Evolutionary conservation across 2,797 vertebrate genomes (phyloP).

Genomic region (Enteromius afrohamiltoni): DNA sequence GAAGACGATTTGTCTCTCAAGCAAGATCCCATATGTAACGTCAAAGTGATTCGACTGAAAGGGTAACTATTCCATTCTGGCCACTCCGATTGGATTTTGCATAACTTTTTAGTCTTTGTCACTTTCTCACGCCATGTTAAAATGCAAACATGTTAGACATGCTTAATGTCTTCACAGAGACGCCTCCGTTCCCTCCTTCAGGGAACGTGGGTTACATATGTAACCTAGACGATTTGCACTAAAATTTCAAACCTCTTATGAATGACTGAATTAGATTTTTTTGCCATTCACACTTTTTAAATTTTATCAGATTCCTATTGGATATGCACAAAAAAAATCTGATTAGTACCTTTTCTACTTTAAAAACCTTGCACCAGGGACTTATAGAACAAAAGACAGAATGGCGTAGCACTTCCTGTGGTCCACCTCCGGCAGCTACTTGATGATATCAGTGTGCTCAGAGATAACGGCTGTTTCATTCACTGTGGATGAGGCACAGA

Average conservation of each 20-base stretch:
- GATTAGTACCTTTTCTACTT: not conserved
- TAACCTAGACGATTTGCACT: not conserved
- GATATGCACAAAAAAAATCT: not conserved
- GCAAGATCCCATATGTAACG: too few species aligned
- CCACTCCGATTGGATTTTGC: too few species aligned
- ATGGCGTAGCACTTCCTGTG: constrained; percentile 3
- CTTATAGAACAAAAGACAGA: not conserved
- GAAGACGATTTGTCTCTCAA: too few species aligned
- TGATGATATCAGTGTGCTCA: not conserved
- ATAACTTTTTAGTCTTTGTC: too few species aligned
- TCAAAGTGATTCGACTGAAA: too few species aligned
- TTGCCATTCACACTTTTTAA: not conserved
- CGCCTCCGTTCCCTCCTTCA: too few species aligned
- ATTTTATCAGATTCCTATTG: not conserved
- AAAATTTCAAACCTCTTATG: not conserved
- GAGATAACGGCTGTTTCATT: not conserved
- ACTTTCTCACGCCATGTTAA: too few species aligned
- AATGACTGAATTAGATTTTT: not conserved
- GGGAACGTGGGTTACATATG: too few species aligned
- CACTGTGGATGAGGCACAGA: not conserved
- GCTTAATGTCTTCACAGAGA: too few species aligned
- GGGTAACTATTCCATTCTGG: too few species aligned
- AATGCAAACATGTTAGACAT: too few species aligned
- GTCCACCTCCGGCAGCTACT: constrained; percentile 11
- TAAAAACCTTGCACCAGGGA: not conserved